A percentile compares a stretch with the other conserved stretches of the same genome.
These are phyloP conservation scores for Sakesphorus luctuosus DNA, from an alignment of 2,113 vertebrate species.

Conservation along the genomic window DNA sequence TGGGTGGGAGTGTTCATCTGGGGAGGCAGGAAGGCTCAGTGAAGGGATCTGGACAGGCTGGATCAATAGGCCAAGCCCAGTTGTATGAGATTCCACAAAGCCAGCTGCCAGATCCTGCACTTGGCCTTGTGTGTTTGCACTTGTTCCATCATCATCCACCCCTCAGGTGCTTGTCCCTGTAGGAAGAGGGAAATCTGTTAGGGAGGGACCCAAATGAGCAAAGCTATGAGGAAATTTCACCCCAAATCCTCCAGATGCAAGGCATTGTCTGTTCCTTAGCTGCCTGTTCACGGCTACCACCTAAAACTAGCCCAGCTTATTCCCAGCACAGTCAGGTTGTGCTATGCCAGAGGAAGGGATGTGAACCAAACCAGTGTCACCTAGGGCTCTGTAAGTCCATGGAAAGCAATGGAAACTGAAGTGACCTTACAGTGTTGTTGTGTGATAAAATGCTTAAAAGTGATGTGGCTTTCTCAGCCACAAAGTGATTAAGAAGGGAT, in stretches of 20 bases:
- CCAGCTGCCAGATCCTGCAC: neutral
- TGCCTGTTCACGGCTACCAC: neutral
- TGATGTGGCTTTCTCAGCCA: neutral
- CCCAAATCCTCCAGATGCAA: neutral
- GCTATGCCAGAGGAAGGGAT: neutral
- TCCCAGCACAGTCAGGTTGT: neutral
- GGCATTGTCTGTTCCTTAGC: neutral
- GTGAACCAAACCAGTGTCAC: neutral
- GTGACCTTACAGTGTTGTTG: neutral
- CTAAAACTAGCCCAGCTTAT: neutral
- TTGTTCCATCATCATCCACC: no score
- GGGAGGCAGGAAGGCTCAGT: neutral
- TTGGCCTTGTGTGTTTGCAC: neutral
- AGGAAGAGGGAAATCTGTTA: neutral
- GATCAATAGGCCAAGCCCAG: no score
- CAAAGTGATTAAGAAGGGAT: neutral
- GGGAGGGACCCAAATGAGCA: neutral
- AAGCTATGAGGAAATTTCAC: neutral
- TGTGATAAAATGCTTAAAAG: neutral
- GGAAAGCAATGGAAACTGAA: neutral
- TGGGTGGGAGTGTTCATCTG: neutral
- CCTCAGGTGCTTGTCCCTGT: neutral
- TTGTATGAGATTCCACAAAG: neutral
- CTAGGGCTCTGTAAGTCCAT: no score
- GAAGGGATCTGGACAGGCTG: neutral